Conservation (phyloP, 2,797 vertebrate species). For the Rhinoraja longicauda region DNA sequence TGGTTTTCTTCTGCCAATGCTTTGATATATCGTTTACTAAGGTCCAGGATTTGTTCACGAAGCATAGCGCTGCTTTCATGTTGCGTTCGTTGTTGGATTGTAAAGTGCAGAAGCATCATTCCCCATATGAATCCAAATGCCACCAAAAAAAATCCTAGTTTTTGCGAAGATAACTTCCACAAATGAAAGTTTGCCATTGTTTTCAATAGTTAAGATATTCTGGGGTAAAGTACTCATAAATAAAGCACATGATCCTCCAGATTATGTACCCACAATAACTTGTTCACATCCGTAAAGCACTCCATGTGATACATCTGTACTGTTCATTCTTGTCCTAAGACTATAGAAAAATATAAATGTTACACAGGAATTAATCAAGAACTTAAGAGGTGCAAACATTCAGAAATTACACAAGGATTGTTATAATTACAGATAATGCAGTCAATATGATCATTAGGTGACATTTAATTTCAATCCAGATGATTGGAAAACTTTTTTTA, state of each 20-base stretch:
- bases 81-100: constrained; percentile 90
- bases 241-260: constrained; percentile 15
- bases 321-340: background rate
- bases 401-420: background rate
- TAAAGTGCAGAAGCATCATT: constrained; percentile 98
- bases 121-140: constrained; percentile 99
- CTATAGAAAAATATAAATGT: background rate
- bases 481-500: background rate
- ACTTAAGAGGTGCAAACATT: background rate
- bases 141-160: constrained; percentile 96
- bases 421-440: background rate
- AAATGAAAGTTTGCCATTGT: constrained; percentile 81
- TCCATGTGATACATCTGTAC: background rate
- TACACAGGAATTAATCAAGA: background rate
- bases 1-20: constrained; percentile 94
- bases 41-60: constrained; percentile 95
- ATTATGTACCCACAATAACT: background rate
- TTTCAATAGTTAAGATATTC: constrained; percentile 44
- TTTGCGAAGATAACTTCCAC: constrained; percentile 97
- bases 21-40: constrained; percentile 97
- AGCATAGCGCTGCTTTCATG: constrained; percentile 89
- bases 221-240: background rate
- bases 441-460: too few species aligned
- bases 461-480: background rate
- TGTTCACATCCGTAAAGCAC: background rate